Evolutionary conservation across 2,113 vertebrate genomes (phyloP).

Genomic region (Thamnophis sirtalis): DNA sequence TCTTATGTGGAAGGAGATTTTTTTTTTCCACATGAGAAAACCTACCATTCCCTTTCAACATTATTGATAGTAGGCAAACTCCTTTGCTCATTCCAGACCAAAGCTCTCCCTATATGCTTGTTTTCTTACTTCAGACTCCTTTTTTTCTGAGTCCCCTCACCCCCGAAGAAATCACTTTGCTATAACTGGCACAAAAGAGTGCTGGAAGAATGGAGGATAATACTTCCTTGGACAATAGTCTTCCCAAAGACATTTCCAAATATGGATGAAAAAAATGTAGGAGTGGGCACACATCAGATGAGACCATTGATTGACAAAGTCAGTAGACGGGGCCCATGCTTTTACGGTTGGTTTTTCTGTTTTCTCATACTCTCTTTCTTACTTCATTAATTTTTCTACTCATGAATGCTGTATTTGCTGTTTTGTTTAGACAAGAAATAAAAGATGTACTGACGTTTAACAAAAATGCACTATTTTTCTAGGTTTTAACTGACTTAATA

Average conservation of each 20-base stretch:
- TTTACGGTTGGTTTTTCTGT: not conserved
- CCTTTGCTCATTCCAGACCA: not conserved
- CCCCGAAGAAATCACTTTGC: not conserved
- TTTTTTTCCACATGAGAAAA: not conserved
- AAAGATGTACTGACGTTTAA: conserved; percentile 6
- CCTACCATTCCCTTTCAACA: not conserved
- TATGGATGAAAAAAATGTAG: not conserved
- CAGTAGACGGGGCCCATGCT: not conserved
- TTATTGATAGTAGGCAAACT: not conserved
- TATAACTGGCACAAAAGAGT: not conserved
- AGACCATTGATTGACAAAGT: not conserved
- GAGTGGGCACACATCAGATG: not conserved
- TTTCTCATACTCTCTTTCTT: not conserved
- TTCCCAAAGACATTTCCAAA: not conserved
- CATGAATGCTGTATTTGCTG: not conserved
- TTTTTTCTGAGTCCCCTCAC: not conserved
- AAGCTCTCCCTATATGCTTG: not conserved
- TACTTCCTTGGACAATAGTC: not conserved
- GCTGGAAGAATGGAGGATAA: not conserved
- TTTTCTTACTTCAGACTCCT: not conserved
- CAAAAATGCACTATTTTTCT: not conserved
- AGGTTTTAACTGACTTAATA: conserved; percentile 25
- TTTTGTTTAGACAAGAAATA: not conserved
- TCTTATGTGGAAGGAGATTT: not conserved
- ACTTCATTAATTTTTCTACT: not conserved